Evolutionary conservation across 2,113 vertebrate genomes (phyloP).

Genomic region (Meleagris gallopavo): DNA sequence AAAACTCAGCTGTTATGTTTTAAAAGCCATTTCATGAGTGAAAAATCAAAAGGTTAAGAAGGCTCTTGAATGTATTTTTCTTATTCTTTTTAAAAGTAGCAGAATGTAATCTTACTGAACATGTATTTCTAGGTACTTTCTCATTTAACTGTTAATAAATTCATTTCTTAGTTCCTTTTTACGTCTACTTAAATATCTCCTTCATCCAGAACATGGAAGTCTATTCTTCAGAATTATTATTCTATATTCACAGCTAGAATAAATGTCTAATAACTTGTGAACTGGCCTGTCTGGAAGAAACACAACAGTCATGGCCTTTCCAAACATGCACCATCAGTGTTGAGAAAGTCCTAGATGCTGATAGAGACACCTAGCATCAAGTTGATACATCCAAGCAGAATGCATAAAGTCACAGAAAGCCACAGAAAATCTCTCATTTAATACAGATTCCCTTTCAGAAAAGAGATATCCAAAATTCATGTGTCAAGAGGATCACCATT

Average conservation of each 20-base stretch:
- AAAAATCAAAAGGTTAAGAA: background rate
- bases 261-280: background rate
- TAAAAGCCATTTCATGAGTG: background rate
- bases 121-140: background rate
- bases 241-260: background rate
- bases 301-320: background rate
- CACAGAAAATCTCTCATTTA: background rate
- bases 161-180: background rate
- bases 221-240: background rate
- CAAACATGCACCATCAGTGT: background rate
- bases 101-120: background rate
- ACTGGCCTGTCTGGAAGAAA: background rate
- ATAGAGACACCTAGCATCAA: background rate
- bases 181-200: background rate
- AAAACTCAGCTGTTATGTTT: background rate
- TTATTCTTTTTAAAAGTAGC: background rate
- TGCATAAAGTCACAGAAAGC: background rate
- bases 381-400: background rate
- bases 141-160: background rate
- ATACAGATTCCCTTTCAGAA: background rate
- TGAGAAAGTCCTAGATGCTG: background rate
- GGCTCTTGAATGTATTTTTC: background rate
- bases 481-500: background rate
- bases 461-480: background rate
- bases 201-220: rapidly evolving